phyloP scores from a whole-genome alignment of 2,797 vertebrate species.

The Rhyacichthys aspro region DNA sequence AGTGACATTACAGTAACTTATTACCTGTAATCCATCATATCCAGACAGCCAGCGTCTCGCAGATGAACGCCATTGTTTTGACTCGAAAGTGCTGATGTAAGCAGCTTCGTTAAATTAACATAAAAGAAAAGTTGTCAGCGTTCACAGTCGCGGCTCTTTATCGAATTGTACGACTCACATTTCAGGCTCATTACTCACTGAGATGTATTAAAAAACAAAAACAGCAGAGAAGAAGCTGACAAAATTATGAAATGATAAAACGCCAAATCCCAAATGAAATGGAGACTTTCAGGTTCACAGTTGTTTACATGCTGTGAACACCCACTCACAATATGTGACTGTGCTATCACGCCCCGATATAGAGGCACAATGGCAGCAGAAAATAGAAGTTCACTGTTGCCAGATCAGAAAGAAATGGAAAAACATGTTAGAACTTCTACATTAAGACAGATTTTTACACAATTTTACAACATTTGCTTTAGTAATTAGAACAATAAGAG shows the following conservation, averaged over 20 bases:
- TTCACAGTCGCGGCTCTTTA: constrained; percentile 39
- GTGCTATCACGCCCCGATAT: background rate
- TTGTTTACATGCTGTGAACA: background rate
- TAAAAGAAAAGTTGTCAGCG: constrained; percentile 31
- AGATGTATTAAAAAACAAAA: constrained; percentile 26
- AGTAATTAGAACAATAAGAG: no score
- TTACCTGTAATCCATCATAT: constrained; percentile 32
- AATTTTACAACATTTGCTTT: no score
- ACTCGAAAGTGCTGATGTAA: constrained; percentile 54
- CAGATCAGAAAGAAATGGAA: constrained; percentile 3
- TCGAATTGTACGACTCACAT: constrained; percentile 52
- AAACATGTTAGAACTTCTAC: background rate
- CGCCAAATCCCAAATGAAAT: constrained; percentile 35
- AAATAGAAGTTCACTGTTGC: no score
- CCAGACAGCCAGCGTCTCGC: constrained; percentile 1
- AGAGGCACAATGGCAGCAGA: background rate
- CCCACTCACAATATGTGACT: constrained; percentile 53
- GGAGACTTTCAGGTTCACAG: constrained; percentile 34
- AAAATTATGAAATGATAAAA: constrained; percentile 37
- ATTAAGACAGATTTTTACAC: no score
- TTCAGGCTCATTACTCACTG: constrained; percentile 54
- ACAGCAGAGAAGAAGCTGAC: constrained; percentile 15
- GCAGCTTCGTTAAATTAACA: constrained; percentile 50
- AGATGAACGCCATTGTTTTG: constrained; percentile 5
- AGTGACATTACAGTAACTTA: constrained; percentile 28